Conservation (phyloP, 2,113 vertebrate genomes). For the Heliornis fulica region DNA sequence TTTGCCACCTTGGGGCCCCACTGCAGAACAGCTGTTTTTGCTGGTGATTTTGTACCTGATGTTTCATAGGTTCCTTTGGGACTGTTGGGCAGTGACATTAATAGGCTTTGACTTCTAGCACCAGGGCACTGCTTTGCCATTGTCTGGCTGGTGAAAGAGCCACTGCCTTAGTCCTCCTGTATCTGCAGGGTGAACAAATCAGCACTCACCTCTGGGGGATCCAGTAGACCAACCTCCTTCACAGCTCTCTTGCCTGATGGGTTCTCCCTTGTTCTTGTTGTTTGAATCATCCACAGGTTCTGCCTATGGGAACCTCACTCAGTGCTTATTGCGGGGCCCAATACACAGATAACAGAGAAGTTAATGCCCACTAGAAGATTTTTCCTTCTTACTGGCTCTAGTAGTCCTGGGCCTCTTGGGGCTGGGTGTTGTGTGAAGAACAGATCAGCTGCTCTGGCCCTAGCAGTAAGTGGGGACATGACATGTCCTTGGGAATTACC, state of each 20-base stretch:
- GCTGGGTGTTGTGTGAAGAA: not conserved
- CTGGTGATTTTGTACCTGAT: not conserved
- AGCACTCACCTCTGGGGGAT: not conserved
- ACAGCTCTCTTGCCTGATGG: not conserved
- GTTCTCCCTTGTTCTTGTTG: not conserved
- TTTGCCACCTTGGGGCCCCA: not conserved
- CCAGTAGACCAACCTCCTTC: accelerated
- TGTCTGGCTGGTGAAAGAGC: not conserved
- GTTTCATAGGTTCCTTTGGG: not conserved
- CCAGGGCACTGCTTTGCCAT: not conserved
- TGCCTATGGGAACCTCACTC: not conserved
- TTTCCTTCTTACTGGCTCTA: not conserved
- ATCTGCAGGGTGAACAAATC: not conserved
- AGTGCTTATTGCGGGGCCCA: not conserved
- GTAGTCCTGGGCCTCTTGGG: not conserved
- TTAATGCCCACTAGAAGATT: not conserved
- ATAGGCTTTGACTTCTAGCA: not conserved
- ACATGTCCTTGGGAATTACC: not conserved
- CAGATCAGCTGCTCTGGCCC: not conserved
- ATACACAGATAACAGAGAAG: not conserved
- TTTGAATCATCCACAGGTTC: not conserved
- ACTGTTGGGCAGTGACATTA: not conserved
- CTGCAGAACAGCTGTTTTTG: not conserved
- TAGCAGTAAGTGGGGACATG: too few relatives aligned
- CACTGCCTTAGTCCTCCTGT: not conserved